These are phyloP conservation scores for Galeopsomyia nigrocyanea DNA, from an alignment of 2,888 invertebrate species.

Conservation along the genomic window DNA sequence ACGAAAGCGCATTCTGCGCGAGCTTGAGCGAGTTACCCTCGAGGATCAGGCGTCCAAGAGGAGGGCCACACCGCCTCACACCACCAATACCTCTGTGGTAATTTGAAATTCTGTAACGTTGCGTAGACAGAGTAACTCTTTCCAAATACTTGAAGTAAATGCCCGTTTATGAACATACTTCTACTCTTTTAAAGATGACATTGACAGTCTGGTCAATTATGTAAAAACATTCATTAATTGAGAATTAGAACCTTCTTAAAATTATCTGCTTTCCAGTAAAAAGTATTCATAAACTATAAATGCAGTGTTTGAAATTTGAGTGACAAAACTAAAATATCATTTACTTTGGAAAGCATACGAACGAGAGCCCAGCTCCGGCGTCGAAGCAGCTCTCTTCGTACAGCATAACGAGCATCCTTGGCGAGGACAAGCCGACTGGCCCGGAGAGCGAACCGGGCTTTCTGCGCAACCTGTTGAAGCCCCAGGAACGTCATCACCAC, in stretches of 20 bases:
- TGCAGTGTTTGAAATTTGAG: too few relatives aligned
- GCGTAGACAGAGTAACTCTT: too few relatives aligned
- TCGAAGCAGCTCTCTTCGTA: slow-evolving; percentile 77
- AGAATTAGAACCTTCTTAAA: too few relatives aligned
- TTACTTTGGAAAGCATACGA: slow-evolving; percentile 40
- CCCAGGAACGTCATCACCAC: slow-evolving; percentile 62
- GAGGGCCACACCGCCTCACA: slow-evolving; percentile 65
- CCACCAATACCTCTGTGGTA: slow-evolving; percentile 47
- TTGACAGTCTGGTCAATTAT: too few relatives aligned
- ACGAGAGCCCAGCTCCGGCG: slow-evolving; percentile 58
- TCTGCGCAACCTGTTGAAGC: slow-evolving; percentile 64
- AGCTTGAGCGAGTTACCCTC: slow-evolving; percentile 82
- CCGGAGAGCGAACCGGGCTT: slow-evolving; percentile 61
- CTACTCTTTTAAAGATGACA: too few relatives aligned
- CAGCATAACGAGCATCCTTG: slow-evolving; percentile 87
- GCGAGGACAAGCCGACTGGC: slow-evolving; percentile 72
- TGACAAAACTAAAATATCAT: not conserved
- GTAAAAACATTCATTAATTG: too few relatives aligned
- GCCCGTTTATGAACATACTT: too few relatives aligned
- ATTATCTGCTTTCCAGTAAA: too few relatives aligned
- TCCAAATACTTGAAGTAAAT: too few relatives aligned
- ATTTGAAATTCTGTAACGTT: not conserved
- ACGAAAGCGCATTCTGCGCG: slow-evolving; percentile 84
- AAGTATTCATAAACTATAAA: too few relatives aligned
- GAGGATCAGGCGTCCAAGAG: slow-evolving; percentile 79